phyloP scores from a whole-genome alignment of 2,113 vertebrate species.

The Phrynocephalus versicolor region DNA sequence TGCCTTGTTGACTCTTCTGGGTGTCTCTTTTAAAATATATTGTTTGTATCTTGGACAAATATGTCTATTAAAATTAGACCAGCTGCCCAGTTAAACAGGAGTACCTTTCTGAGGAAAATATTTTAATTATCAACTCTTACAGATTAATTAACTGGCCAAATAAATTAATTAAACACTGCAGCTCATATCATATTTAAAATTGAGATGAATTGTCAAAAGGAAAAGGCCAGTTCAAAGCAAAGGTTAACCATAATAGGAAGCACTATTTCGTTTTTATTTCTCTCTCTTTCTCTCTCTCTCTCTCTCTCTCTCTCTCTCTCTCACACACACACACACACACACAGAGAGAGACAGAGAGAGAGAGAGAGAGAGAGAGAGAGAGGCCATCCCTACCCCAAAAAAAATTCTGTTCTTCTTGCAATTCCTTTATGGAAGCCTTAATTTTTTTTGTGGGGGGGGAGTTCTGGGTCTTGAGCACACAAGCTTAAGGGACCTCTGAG shows the following conservation, averaged over 20 bases:
- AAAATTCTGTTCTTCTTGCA: neutral
- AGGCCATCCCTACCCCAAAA: no score
- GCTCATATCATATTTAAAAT: neutral
- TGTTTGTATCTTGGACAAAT: no score
- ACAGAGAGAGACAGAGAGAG: no score
- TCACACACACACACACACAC: neutral
- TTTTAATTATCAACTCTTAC: neutral
- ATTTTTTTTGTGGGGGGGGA: no score
- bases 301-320: no score
- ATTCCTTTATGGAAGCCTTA: neutral
- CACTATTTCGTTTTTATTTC: neutral
- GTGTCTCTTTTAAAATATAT: no score
- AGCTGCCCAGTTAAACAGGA: neutral
- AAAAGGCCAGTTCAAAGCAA: neutral
- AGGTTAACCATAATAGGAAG: neutral
- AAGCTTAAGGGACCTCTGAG: neutral
- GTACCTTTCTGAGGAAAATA: neutral
- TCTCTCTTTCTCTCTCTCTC: no score
- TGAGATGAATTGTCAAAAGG: neutral
- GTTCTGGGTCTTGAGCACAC: neutral
- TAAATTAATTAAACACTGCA: neutral
- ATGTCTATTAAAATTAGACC: neutral
- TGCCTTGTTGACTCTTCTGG: no score
- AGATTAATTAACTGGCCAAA: neutral
- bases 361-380: no score